A percentile compares a stretch with the other conserved stretches of the same genome.
Evolutionary conservation across 2,113 vertebrate genomes (phyloP).

Genomic region (Engraulis encrasicolus): DNA sequence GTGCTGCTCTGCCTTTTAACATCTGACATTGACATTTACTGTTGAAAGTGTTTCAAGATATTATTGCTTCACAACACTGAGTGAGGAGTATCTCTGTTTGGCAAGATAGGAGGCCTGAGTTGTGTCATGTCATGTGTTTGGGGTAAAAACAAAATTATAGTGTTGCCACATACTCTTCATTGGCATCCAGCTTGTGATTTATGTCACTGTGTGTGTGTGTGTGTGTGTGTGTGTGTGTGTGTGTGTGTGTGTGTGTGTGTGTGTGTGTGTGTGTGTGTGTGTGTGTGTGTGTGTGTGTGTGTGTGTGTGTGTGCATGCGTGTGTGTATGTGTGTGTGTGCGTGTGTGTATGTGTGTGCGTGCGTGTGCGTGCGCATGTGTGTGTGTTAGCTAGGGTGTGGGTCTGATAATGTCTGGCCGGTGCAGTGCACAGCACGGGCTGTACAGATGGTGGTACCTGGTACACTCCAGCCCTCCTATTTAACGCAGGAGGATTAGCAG

Average conservation of each 20-base stretch:
- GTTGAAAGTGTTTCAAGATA: not conserved
- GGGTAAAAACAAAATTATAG: not conserved
- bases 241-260: too few species aligned
- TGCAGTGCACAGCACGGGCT: not conserved
- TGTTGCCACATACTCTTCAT: not conserved
- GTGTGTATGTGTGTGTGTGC: too few species aligned
- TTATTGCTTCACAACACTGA: not conserved
- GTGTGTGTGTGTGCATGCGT: too few species aligned
- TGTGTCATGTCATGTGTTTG: not conserved
- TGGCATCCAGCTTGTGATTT: not conserved
- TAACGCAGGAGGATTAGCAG: conserved; percentile 3
- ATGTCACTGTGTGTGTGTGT: not conserved
- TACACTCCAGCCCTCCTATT: conserved; percentile 6
- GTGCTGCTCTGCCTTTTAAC: not conserved
- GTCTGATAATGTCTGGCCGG: not conserved
- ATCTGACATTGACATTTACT: not conserved
- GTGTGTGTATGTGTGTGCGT: not conserved
- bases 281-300: not conserved
- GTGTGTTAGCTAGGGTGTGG: too few species aligned
- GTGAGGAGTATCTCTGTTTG: not conserved
- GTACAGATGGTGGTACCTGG: conserved; percentile 9
- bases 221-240: too few species aligned
- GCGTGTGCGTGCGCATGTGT: too few species aligned
- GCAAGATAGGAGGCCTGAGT: not conserved
- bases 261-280: not conserved